Evolutionary conservation across 2,888 invertebrate species (phyloP).

Genomic region (Hyppa rectilinea): DNA sequence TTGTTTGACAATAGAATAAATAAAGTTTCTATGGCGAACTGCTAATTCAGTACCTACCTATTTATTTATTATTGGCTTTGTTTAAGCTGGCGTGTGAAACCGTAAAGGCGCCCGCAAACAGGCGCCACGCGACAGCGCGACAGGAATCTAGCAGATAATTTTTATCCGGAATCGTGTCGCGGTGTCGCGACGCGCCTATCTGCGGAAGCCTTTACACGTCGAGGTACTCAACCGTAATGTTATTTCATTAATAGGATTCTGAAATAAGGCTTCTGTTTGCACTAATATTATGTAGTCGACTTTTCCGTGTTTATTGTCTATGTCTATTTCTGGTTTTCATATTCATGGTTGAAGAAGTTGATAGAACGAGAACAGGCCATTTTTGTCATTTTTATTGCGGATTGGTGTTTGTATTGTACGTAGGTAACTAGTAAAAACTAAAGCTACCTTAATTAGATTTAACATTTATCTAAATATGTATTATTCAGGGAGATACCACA

Average conservation of each 20-base stretch:
- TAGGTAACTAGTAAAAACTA: too few relatives aligned
- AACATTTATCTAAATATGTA: too few relatives aligned
- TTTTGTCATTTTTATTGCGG: too few relatives aligned
- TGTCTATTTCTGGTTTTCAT: conserved; percentile 4
- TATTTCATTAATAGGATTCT: conserved; percentile 69
- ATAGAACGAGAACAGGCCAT: background rate
- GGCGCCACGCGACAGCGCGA: too few relatives aligned
- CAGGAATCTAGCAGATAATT: too few relatives aligned
- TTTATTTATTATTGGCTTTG: conserved; percentile 49
- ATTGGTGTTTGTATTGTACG: too few relatives aligned
- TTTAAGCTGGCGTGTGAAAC: conserved; percentile 44
- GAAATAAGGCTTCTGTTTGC: conserved; percentile 66
- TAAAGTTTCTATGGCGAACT: background rate
- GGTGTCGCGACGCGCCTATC: too few relatives aligned
- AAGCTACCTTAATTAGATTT: too few relatives aligned
- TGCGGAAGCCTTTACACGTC: too few relatives aligned
- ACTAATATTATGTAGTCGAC: conserved; percentile 34
- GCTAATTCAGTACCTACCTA: conserved; percentile 16
- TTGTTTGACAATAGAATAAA: conserved; percentile 4
- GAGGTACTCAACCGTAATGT: conserved; percentile 56
- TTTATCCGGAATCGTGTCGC: too few relatives aligned
- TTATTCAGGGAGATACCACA: too few relatives aligned
- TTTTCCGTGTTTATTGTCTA: conserved; percentile 25
- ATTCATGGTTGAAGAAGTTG: background rate
- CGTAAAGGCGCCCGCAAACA: too few relatives aligned